A percentile compares a stretch with the other conserved stretches of the same genome.
phyloP scores from a whole-genome alignment of 2,888 invertebrate genomes.

The Sinelater perroti region DNA sequence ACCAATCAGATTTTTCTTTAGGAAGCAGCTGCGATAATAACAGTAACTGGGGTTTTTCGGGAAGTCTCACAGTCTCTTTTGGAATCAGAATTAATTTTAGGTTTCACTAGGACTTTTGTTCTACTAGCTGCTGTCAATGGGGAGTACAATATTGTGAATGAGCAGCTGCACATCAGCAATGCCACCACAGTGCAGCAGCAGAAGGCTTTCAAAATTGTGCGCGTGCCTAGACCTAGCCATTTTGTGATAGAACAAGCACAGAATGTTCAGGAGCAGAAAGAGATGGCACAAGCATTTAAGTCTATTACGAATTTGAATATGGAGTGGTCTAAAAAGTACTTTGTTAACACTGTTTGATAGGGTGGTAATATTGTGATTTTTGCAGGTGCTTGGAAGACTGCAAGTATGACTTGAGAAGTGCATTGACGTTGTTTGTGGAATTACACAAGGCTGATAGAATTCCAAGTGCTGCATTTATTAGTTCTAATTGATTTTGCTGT shows the following conservation, averaged over 20 bases:
- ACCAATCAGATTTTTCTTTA: conserved; percentile 45
- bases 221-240: conserved; percentile 36
- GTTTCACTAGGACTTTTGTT: conserved; percentile 69
- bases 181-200: conserved; percentile 50
- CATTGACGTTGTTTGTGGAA: conserved; percentile 62
- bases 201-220: conserved; percentile 48
- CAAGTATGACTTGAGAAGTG: conserved; percentile 69
- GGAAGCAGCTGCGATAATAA: conserved; percentile 64
- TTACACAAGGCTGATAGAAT: conserved; percentile 56
- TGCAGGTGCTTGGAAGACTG: conserved; percentile 71
- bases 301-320: conserved; percentile 51
- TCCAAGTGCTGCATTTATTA: conserved; percentile 49
- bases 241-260: conserved; percentile 42
- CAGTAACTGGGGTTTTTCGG: conserved; percentile 72
- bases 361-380: background rate
- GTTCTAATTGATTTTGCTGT: background rate
- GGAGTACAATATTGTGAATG: conserved; percentile 73
- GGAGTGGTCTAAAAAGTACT: conserved; percentile 55
- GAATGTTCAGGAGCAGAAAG: conserved; percentile 47
- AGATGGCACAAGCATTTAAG: conserved; percentile 48
- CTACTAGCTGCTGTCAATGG: conserved; percentile 60
- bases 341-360: background rate
- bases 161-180: conserved; percentile 70
- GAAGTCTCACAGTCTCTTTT: conserved; percentile 64
- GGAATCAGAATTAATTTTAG: conserved; percentile 63